Percentiles rank a stretch among this genome's conserved stretches.
These are phyloP conservation scores for Tetraneura akinire DNA, from an alignment of 1,140 invertebrate genomes.

Conservation along the genomic window DNA sequence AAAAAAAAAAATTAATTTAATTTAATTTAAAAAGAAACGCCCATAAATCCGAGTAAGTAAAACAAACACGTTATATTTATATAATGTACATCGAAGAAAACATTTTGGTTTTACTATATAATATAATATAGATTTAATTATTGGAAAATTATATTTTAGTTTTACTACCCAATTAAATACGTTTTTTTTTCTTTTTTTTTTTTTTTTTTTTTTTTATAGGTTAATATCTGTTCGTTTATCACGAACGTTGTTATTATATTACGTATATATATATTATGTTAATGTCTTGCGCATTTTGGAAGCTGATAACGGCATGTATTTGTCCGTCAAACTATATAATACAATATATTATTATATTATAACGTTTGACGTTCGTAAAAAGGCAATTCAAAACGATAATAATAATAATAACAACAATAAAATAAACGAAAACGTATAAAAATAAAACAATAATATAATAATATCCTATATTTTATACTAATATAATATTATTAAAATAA, in stretches of 20 bases:
- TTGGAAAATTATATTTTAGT: background rate
- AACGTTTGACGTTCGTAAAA: background rate
- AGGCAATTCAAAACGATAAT: constrained; percentile 7
- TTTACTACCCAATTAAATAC: too few species aligned
- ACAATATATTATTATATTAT: too few species aligned
- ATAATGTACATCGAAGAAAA: constrained; percentile 16
- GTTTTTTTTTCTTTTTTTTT: too few species aligned
- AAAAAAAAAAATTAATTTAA: too few species aligned
- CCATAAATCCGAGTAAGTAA: constrained; percentile 11
- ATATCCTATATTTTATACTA: background rate
- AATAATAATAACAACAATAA: background rate
- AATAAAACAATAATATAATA: background rate
- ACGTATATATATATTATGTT: too few species aligned
- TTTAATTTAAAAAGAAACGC: background rate
- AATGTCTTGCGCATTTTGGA: constrained; percentile 12
- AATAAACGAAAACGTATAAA: background rate
- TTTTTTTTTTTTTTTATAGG: too few species aligned
- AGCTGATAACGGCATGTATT: background rate
- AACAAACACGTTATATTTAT: constrained; percentile 29
- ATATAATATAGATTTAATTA: background rate
- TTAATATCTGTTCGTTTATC: background rate
- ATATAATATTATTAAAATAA: constrained; percentile 6
- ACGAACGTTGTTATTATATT: background rate
- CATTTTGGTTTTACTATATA: background rate
- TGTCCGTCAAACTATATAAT: background rate